Conservation (phyloP, 1,140 invertebrate species). For the Cydia pomonella region DNA sequence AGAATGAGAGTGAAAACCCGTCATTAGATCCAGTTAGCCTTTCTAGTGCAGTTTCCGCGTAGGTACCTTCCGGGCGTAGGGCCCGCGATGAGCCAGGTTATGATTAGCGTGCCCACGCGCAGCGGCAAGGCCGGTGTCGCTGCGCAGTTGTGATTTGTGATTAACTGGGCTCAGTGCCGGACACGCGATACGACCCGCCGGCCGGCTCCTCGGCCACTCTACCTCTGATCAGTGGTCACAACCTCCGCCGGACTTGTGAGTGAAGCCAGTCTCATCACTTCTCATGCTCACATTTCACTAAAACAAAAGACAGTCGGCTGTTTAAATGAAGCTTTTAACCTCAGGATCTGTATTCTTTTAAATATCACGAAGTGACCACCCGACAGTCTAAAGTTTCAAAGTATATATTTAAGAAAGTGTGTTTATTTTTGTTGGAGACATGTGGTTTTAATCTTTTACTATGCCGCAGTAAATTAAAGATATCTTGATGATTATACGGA, state of each 20-base stretch:
- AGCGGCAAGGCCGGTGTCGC: constrained; percentile 60
- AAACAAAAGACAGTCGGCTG: not conserved
- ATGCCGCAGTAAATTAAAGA: not conserved
- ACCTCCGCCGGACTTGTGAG: constrained; percentile 31
- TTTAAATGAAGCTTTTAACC: not conserved
- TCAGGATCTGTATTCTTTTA: not conserved
- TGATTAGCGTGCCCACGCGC: constrained; percentile 70
- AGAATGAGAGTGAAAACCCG: constrained; percentile 28
- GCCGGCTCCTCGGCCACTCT: constrained; percentile 41
- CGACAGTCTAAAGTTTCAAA: not conserved
- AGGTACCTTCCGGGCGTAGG: constrained; percentile 38
- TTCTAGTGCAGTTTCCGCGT: constrained; percentile 26
- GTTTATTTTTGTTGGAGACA: too few relatives aligned
- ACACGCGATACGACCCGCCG: constrained; percentile 57
- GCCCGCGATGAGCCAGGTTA: constrained; percentile 63
- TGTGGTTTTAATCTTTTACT: not conserved
- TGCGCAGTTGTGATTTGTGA: constrained; percentile 76
- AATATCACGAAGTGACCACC: too few relatives aligned
- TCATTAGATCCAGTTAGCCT: constrained; percentile 26
- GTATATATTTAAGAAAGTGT: not conserved
- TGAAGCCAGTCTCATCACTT: constrained; percentile 23
- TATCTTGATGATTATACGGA: not conserved
- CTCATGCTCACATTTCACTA: not conserved
- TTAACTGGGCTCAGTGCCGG: constrained; percentile 72
- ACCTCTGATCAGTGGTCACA: not conserved